Evolutionary conservation across 2,113 vertebrate genomes (phyloP), one percentile per base, ranked within the genome.

Genomic region (Xenus cinereus): DNA sequence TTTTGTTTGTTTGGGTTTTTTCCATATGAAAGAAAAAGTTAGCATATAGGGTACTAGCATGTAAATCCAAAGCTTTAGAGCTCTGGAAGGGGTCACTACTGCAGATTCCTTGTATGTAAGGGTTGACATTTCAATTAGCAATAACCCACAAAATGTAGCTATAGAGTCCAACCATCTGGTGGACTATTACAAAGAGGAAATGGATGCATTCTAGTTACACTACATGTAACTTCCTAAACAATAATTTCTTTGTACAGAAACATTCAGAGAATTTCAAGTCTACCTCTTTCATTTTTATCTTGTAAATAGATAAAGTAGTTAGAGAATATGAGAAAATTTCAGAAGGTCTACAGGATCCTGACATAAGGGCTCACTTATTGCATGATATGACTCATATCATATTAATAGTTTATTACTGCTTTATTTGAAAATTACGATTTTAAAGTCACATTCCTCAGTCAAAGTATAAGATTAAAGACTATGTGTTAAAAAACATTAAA

Each of bases 51-150:
- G 39, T 20, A 74, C n/a, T 59, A 27, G 9, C n/a, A 66, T 51
- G 26, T 71, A 92, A 94, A 96, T 93, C 69, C 37, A 59, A 90
- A 78, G 18, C 28, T 92, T 72, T 86, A 77, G 54, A 87, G 21
- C 27, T 73, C 54, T 81, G 94, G 30, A 78, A 77, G 71, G 32
- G 28, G 27, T 11, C 30, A 96, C 28, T 28, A 72, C 72, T 85
- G 37, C 41, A 87, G 46, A 41, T 48, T 83, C 14, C 51, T 96
- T 89, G 27, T 78, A 92, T 35, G 0, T 19, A 54, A 95, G 68
- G 67, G 67, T 63, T 95, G 83, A 92, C 90, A 32, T 95, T 96
- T 96, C 92, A 97, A 59, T 93, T 95, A 97, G 60, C 81, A 94
- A 74, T 94, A 97, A 97, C 92, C 54, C 86, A 94, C 89, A 95